A percentile compares a stretch with the other conserved stretches of the same genome.
These are phyloP conservation scores for Lordiphosa andalusiaca DNA, from an alignment of 2,888 invertebrate genomes.

Conservation along the genomic window DNA sequence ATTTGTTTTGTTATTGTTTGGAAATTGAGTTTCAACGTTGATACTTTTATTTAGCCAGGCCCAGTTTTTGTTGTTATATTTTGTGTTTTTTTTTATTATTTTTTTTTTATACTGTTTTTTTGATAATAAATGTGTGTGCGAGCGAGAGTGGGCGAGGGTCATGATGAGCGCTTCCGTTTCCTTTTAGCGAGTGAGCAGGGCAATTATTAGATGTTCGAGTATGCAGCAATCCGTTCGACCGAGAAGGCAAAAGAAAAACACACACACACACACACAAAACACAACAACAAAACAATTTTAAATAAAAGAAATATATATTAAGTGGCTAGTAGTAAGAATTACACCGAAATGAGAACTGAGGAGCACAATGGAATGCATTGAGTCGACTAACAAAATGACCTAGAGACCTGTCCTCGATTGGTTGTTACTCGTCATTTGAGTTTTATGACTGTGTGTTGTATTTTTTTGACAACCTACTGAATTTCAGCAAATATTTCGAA, in stretches of 20 bases:
- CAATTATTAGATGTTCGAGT: constrained; percentile 61
- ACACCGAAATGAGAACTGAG: too few relatives aligned
- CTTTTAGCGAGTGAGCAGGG: constrained; percentile 45
- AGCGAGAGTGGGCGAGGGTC: constrained; percentile 21
- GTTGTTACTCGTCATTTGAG: too few relatives aligned
- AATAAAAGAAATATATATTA: too few relatives aligned
- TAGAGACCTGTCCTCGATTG: neutral
- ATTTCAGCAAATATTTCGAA: too few relatives aligned
- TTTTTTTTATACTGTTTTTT: neutral
- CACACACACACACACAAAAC: neutral
- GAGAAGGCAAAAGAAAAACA: constrained; percentile 37
- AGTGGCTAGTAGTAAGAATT: too few relatives aligned
- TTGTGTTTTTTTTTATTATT: neutral
- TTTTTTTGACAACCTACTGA: too few relatives aligned
- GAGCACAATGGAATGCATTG: too few relatives aligned
- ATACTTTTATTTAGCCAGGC: constrained; percentile 57
- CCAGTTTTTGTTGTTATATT: constrained; percentile 10
- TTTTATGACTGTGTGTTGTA: too few relatives aligned
- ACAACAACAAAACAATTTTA: too few relatives aligned
- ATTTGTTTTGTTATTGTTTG: constrained; percentile 51
- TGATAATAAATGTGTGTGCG: constrained; percentile 7
- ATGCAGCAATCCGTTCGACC: constrained; percentile 55
- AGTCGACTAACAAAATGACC: constrained; percentile 5
- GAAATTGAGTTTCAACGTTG: constrained; percentile 65
- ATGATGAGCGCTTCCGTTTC: constrained; percentile 73